Evolutionary conservation across 2,888 invertebrate species (phyloP), one percentile per base, ranked within the genome.

Genomic region (Drosophila infuscata): DNA sequence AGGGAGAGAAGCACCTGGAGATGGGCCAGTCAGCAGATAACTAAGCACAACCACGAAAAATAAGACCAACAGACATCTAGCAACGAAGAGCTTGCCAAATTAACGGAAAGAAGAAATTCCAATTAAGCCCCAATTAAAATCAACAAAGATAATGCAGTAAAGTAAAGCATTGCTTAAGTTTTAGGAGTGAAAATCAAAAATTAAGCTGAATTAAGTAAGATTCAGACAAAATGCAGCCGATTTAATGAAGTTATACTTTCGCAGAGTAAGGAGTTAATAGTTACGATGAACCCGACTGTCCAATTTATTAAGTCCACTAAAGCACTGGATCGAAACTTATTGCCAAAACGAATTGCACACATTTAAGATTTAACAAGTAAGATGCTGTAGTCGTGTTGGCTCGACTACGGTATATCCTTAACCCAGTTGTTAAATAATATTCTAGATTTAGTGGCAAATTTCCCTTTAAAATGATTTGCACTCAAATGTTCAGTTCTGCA

Each of bases 41-140:
- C 57, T 61, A 32, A 64, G 53, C 59, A 64, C 65, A 60, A 52
- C 63, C 52, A 33, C 43, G n/a, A 4, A 8, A 35, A 29, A 29
- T 15, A 33, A 38, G 29, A 62, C 48, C 33, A 46, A 30, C 15
- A 30, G 25, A 53, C 20, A 46, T 32, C 20, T 15, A 57, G 46
- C 17, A 68, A 4, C n/a, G 36, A 57, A 2, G 2, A 8, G 15
- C 15, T 4, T 46, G 46, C 15, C 25, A 46, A 46, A 70, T 38
- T 38, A 56, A 11, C 17, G 29, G 51, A 4, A 12, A 3, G 4
- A 38, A 9, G 1, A 36, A 56, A n/a, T 7, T 46, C 15, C 25
- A 46, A 25, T 46, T 29, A 46, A 25, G 15, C 25, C 46, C 11
- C 0, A 49, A 32, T 41, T 3, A 6, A 41, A 51, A 35, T 25